phyloP scores from a whole-genome alignment of 2,888 invertebrate species.

The Pyrgus malvae region DNA sequence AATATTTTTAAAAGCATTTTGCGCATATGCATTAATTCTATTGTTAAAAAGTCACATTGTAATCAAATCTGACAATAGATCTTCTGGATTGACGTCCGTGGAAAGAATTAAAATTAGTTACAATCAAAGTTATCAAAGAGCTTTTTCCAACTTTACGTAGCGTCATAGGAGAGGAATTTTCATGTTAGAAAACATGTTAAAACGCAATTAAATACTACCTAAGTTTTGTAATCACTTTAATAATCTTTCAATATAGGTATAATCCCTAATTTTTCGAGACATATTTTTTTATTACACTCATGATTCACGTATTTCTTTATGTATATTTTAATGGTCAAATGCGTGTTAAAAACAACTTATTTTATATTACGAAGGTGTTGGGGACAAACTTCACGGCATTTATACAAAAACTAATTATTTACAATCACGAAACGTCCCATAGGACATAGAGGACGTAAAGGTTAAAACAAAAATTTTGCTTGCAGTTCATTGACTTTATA shows the following conservation, averaged over 20 bases:
- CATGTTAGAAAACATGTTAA: too few species aligned
- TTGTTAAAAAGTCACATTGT: slow-evolving; percentile 4
- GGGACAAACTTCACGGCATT: slow-evolving; percentile 24
- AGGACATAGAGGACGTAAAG: slow-evolving; percentile 4
- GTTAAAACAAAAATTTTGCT: slow-evolving; percentile 4
- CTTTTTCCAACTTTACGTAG: too few species aligned
- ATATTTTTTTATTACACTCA: background rate
- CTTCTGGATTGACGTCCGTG: background rate
- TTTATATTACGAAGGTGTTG: slow-evolving; percentile 24
- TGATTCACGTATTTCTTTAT: background rate
- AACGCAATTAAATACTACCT: too few species aligned
- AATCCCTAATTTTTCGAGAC: background rate
- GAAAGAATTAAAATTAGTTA: too few species aligned
- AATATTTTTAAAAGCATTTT: slow-evolving; percentile 52
- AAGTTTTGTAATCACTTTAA: too few species aligned
- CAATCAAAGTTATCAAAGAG: too few species aligned
- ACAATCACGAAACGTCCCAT: slow-evolving; percentile 19
- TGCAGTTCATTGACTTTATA: slow-evolving; percentile 11
- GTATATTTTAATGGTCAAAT: slow-evolving; percentile 8
- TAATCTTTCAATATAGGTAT: too few species aligned
- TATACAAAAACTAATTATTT: slow-evolving; percentile 24
- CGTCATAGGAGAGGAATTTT: too few species aligned
- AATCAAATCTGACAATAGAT: background rate
- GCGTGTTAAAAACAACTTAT: slow-evolving; percentile 25
- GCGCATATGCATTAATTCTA: slow-evolving; percentile 20